phyloP scores from a whole-genome alignment of 2,888 invertebrate genomes.

The Sussaba pulchella region DNA sequence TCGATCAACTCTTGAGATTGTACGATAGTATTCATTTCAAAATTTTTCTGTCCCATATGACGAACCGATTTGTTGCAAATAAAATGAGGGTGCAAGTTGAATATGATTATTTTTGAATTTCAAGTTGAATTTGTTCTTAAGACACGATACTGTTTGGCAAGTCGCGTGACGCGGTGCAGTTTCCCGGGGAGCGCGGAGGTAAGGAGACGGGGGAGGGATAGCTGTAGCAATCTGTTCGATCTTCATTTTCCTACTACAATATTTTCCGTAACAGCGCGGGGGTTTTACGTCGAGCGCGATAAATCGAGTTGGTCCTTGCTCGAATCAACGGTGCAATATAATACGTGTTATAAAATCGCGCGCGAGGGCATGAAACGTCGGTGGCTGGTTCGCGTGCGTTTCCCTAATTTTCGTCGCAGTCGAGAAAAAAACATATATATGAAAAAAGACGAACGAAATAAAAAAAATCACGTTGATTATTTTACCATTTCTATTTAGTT shows the following conservation, averaged over 20 bases:
- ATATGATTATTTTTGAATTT: slow-evolving; percentile 46
- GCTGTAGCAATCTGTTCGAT: slow-evolving; percentile 60
- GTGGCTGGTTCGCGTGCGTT: slow-evolving; percentile 76
- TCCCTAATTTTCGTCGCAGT: slow-evolving; percentile 74
- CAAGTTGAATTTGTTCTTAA: slow-evolving; percentile 28
- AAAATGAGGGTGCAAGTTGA: slow-evolving; percentile 22
- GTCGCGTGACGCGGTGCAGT: slow-evolving; percentile 61
- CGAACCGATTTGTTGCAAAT: not conserved
- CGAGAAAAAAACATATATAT: slow-evolving; percentile 10
- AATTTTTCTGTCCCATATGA: not conserved
- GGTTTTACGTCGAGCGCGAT: slow-evolving; percentile 47
- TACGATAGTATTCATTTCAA: too few species aligned
- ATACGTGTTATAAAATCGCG: slow-evolving; percentile 57
- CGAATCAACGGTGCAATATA: slow-evolving; percentile 36
- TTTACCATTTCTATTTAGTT: slow-evolving; percentile 41
- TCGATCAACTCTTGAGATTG: too few species aligned
- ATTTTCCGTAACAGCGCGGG: slow-evolving; percentile 48
- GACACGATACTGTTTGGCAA: slow-evolving; percentile 46
- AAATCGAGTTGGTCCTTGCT: slow-evolving; percentile 38
- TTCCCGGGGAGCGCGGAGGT: slow-evolving; percentile 48
- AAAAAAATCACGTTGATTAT: slow-evolving; percentile 53
- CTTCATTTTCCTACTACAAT: slow-evolving; percentile 59
- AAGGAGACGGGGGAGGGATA: slow-evolving; percentile 43
- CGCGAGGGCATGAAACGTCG: slow-evolving; percentile 13
- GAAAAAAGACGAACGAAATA: too few species aligned